Evolutionary conservation across 2,113 vertebrate species (phyloP).

Genomic region (Pholis gunnellus): DNA sequence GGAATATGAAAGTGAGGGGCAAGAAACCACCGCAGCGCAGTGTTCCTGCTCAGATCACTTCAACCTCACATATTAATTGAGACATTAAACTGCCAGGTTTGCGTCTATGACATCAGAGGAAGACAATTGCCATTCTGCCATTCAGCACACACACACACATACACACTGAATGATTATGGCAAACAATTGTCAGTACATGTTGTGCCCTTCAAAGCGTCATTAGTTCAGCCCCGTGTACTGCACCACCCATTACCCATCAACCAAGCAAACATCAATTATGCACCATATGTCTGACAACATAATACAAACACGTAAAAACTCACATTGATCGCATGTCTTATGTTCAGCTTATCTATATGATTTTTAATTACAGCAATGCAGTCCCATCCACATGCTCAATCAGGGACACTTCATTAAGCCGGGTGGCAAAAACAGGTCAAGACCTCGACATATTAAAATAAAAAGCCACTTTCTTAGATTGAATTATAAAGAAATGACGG

Average conservation of each 20-base stretch:
- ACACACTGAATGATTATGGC: slow-evolving; percentile 23
- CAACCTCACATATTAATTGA: slow-evolving; percentile 51
- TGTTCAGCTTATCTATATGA: background rate
- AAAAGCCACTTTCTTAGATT: slow-evolving; percentile 65
- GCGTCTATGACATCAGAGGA: slow-evolving; percentile 42
- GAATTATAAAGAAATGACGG: slow-evolving; percentile 54
- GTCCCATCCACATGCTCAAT: background rate
- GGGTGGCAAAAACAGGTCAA: slow-evolving; percentile 8
- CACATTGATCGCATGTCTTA: slow-evolving; percentile 9
- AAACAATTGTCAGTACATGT: slow-evolving; percentile 37
- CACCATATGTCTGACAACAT: slow-evolving; percentile 17
- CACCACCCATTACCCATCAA: slow-evolving; percentile 17
- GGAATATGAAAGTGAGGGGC: slow-evolving; percentile 20
- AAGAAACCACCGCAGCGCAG: background rate
- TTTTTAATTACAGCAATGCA: slow-evolving; percentile 12
- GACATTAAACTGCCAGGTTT: slow-evolving; percentile 48
- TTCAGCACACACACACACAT: background rate
- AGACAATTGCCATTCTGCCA: slow-evolving; percentile 19
- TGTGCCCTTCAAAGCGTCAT: slow-evolving; percentile 22
- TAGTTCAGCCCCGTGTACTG: slow-evolving; percentile 1
- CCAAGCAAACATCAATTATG: slow-evolving; percentile 33
- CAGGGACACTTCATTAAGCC: slow-evolving; percentile 2
- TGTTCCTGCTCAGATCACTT: slow-evolving; percentile 35
- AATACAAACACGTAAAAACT: background rate
- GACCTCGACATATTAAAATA: slow-evolving; percentile 21